Evolutionary conservation across 2,113 vertebrate genomes (phyloP).

Genomic region (Corythoichthys intestinalis): DNA sequence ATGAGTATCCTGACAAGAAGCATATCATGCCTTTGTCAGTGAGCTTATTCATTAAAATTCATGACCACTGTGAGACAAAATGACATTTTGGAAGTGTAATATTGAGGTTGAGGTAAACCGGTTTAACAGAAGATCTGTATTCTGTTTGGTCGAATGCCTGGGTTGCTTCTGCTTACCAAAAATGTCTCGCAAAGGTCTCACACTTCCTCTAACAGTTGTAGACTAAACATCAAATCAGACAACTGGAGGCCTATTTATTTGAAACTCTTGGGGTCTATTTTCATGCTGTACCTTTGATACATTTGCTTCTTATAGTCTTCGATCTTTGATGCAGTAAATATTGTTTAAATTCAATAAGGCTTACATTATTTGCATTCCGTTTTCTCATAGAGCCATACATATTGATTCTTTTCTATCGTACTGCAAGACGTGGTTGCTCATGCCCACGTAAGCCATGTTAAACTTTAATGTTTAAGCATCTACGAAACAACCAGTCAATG

Average conservation of each 20-base stretch:
- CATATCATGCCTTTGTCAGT: conserved; percentile 4
- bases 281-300: neutral
- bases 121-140: conserved; percentile 19
- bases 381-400: neutral
- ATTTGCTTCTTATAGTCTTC: too few relatives aligned
- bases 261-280: neutral
- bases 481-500: too few relatives aligned
- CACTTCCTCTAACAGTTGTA: conserved; percentile 11
- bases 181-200: conserved; percentile 18
- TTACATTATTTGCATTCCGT: neutral
- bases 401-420: neutral
- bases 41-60: conserved; percentile 36
- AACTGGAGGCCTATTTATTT: neutral
- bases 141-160: conserved; percentile 6
- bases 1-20: neutral
- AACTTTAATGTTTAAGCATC: neutral
- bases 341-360: neutral
- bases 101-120: conserved; percentile 25
- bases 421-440: neutral
- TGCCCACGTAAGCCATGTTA: neutral
- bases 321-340: neutral
- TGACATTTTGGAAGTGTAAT: conserved; percentile 19
- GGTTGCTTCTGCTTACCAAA: conserved; percentile 13
- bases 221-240: conserved; percentile 14
- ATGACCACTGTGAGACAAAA: conserved; percentile 29